A percentile compares a stretch with the other conserved stretches of the same genome.
Conservation (phyloP, 2,113 vertebrate species). For the Corythornis cristatus region DNA sequence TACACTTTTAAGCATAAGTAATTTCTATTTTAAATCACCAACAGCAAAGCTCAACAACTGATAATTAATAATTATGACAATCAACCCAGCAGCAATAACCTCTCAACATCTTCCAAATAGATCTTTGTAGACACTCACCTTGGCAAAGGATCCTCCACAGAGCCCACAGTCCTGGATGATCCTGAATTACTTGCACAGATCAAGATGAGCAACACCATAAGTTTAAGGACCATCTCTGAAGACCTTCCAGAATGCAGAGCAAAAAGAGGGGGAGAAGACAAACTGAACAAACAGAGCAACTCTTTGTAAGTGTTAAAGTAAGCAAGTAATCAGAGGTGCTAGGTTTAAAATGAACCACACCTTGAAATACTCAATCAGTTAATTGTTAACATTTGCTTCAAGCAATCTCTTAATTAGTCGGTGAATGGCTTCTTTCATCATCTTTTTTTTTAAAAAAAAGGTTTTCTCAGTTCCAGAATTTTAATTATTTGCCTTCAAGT, state of each 20-base stretch:
- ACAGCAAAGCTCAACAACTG: not conserved
- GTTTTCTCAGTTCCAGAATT: slow-evolving; percentile 10
- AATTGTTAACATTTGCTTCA: slow-evolving; percentile 40
- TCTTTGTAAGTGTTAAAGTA: not conserved
- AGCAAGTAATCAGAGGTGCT: not conserved
- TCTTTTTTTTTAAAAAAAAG: not conserved
- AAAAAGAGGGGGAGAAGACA: not conserved
- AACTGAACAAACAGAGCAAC: not conserved
- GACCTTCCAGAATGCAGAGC: not conserved
- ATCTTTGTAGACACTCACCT: not conserved
- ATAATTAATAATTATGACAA: not conserved
- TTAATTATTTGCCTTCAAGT: not conserved
- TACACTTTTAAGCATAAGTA: not conserved
- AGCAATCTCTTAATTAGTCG: slow-evolving; percentile 33
- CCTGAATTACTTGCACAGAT: not conserved
- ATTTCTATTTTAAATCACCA: not conserved
- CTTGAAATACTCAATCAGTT: slow-evolving; percentile 2
- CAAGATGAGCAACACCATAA: fast-evolving
- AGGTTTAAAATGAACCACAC: slow-evolving; percentile 10
- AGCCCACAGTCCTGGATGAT: not conserved
- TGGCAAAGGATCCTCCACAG: not conserved
- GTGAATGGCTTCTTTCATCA: slow-evolving; percentile 22
- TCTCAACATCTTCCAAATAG: not conserved
- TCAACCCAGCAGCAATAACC: not conserved
- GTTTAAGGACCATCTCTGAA: not conserved